These are phyloP conservation scores for Otolemur crassicaudatus DNA, from an alignment of 2,797 vertebrate species.

Conservation along the genomic window DNA sequence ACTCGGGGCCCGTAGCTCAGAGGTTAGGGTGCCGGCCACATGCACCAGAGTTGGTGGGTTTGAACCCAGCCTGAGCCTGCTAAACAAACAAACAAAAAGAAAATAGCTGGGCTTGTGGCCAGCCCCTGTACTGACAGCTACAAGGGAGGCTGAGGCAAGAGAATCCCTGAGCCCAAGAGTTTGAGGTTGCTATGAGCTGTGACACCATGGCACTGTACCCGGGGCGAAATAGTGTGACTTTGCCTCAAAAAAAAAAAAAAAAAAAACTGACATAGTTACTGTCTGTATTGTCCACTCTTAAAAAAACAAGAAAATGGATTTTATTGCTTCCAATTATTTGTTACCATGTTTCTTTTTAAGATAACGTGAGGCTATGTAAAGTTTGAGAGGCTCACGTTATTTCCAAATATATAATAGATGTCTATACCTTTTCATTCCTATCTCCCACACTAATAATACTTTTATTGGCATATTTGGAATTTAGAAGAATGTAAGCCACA, in stretches of 20 bases:
- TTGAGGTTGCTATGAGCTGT: too few species aligned
- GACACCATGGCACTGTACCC: too few species aligned
- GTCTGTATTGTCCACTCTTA: neutral
- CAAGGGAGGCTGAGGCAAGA: too few species aligned
- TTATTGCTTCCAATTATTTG: neutral
- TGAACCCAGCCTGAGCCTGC: too few species aligned
- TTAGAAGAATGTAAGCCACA: neutral
- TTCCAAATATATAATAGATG: neutral
- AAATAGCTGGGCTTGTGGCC: too few species aligned
- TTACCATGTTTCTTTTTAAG: neutral
- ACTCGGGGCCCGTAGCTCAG: too few species aligned
- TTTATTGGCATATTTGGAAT: neutral
- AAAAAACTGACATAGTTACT: neutral
- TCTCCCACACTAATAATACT: neutral
- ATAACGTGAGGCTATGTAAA: neutral
- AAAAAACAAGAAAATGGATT: neutral
- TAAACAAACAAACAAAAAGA: too few species aligned
- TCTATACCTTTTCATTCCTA: neutral
- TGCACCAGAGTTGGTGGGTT: too few species aligned
- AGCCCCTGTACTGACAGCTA: too few species aligned
- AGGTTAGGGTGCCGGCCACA: too few species aligned
- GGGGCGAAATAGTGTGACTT: too few species aligned
- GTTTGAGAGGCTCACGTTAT: neutral
- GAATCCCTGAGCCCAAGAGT: too few species aligned
- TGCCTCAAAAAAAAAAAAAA: neutral